Conservation (phyloP, 2,888 invertebrate species). For the Clepsis dumicolana region DNA sequence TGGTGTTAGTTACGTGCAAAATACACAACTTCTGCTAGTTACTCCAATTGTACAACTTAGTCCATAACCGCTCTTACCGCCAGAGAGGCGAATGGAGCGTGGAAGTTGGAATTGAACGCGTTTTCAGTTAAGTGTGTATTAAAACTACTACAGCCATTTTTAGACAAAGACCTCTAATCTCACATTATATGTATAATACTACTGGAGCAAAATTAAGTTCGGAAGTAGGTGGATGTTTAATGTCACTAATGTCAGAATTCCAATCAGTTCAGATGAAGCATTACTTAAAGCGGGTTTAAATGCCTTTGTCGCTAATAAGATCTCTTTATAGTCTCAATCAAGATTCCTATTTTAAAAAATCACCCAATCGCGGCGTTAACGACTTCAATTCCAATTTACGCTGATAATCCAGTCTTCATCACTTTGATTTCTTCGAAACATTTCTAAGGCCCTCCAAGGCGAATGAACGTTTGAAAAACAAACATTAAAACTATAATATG, state of each 20-base stretch:
- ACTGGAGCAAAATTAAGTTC: neutral
- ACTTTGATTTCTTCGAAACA: slow-evolving; percentile 13
- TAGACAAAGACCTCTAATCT: too few relatives aligned
- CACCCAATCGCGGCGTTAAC: slow-evolving; percentile 29
- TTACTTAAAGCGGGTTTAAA: slow-evolving; percentile 18
- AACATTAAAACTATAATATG: neutral
- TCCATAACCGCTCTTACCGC: slow-evolving; percentile 48
- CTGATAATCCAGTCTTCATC: slow-evolving; percentile 15
- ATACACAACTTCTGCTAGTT: slow-evolving; percentile 24
- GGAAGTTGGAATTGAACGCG: slow-evolving; percentile 13
- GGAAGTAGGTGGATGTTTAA: neutral
- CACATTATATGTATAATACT: too few relatives aligned
- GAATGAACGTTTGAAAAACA: neutral
- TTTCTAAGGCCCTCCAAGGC: neutral
- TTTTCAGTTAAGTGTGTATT: slow-evolving; percentile 4
- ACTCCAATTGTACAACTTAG: slow-evolving; percentile 25
- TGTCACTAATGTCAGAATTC: neutral
- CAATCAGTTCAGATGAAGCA: neutral
- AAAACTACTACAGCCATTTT: neutral
- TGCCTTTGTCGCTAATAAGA: slow-evolving; percentile 30
- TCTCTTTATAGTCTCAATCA: slow-evolving; percentile 37
- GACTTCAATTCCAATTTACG: slow-evolving; percentile 17
- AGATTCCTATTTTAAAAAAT: slow-evolving; percentile 34
- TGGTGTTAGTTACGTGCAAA: slow-evolving; percentile 22
- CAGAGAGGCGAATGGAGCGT: slow-evolving; percentile 41